These are phyloP conservation scores for Deroptyus accipitrinus DNA, from an alignment of 2,113 vertebrate species.

Conservation along the genomic window DNA sequence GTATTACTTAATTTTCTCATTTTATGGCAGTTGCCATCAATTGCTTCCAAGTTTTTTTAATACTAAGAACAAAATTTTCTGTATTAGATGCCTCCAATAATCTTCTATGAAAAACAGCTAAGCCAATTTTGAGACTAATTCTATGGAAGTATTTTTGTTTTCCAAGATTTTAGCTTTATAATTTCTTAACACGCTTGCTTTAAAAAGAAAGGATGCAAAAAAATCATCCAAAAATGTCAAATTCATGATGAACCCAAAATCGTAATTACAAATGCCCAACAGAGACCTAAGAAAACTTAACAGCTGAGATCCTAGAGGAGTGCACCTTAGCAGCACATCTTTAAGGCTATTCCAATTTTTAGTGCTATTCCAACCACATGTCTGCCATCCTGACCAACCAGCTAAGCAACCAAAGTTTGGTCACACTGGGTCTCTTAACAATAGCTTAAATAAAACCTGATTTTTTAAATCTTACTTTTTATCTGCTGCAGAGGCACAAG, in stretches of 20 bases:
- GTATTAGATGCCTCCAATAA: background rate
- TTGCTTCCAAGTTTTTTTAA: background rate
- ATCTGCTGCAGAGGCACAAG: background rate
- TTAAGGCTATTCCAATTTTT: background rate
- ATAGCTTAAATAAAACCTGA: background rate
- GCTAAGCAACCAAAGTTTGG: background rate
- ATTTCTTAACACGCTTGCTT: background rate
- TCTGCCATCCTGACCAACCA: background rate
- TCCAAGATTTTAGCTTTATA: background rate
- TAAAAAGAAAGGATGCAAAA: background rate
- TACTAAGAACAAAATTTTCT: background rate
- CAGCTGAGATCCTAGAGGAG: background rate
- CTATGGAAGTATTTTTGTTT: background rate
- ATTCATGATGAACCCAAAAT: background rate
- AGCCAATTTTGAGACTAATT: background rate
- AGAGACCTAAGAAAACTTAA: background rate
- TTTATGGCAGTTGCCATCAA: background rate
- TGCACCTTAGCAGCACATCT: background rate
- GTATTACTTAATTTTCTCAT: background rate
- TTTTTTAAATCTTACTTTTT: background rate
- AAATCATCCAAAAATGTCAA: background rate
- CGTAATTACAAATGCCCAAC: background rate
- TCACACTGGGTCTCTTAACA: background rate
- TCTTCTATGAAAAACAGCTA: background rate
- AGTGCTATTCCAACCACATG: background rate